Percentiles rank a stretch among this genome's conserved stretches.
Evolutionary conservation across 2,113 vertebrate species (phyloP).

Genomic region (Probosciger aterrimus): DNA sequence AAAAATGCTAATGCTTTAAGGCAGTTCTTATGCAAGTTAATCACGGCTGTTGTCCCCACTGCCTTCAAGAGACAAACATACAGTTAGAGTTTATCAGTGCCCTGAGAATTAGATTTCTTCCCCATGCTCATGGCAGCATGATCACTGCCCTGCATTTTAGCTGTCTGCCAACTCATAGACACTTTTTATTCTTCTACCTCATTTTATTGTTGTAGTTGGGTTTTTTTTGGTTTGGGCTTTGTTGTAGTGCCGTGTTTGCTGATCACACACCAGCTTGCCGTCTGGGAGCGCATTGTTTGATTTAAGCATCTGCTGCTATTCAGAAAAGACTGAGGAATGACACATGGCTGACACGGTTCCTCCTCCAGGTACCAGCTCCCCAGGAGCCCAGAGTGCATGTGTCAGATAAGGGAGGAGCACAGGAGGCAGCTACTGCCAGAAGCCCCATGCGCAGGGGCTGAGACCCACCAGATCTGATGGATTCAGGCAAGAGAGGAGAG

Average conservation of each 20-base stretch:
- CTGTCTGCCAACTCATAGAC: background rate
- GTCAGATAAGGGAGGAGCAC: conserved; percentile 38
- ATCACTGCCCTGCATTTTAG: background rate
- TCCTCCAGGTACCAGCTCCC: conserved; percentile 51
- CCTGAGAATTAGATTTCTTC: background rate
- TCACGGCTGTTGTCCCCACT: background rate
- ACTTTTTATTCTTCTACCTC: background rate
- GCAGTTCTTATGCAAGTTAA: conserved; percentile 24
- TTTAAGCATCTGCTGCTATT: conserved; percentile 34
- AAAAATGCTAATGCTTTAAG: conserved; percentile 9
- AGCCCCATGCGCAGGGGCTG: background rate
- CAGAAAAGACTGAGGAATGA: background rate
- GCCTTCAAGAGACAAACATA: background rate
- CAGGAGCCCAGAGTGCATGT: background rate
- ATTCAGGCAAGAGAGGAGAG: background rate
- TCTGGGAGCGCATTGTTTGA: conserved; percentile 1
- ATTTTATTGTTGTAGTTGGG: background rate
- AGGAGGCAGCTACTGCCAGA: background rate
- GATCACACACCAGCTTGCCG: conserved; percentile 9
- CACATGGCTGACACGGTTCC: conserved; percentile 19
- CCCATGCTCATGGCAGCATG: background rate
- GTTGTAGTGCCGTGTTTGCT: background rate
- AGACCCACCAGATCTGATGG: background rate
- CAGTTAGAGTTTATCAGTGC: background rate
- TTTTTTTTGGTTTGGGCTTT: background rate